Base-by-base conservation (phyloP, 2,888 invertebrate species). In the Tenthredo distinguenda region DNA sequence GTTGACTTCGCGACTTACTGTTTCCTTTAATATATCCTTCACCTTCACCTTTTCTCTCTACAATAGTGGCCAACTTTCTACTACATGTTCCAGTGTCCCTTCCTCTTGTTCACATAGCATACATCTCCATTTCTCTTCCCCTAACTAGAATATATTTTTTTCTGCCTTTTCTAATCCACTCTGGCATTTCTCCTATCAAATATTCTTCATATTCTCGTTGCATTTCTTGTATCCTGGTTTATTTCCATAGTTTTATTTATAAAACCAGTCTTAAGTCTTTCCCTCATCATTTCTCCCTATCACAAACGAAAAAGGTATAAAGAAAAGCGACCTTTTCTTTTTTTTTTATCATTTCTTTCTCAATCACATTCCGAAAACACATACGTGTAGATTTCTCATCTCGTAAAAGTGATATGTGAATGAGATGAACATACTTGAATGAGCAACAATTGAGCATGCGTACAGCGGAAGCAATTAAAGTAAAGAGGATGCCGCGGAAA, bases 1-100 rank as follows among this genome's bases (percentile, higher is more conserved):
- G 55, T n/a, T 55, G 55, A n/a, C 55, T n/a, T 55, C 55, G n/a
- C n/a, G 55, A 55, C 55, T 55, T 55, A 55, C 55, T 55, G n/a
- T 55, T 55, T n/a, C n/a, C 55, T 55, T n/a, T 55, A n/a, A 50
- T 50, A 50, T 55, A n/a, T 55, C 55, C 55, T 55, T 55, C n/a
- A 55, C 55, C 55, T 55, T 55, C n/a, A 55, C 55, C 55, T 55
- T 55, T 55, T 9, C n/a, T 55, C 55, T 55, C 7, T 55, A 55
- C 55, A 55, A 55, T 55, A n/a, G n/a, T 2, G 7, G 55, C n/a
- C 55, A 55, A 55, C 55, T 55, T 55, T 55, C 55, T 55, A 55
- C 55, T n/a, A n/a, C 55, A 55, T 55, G 55, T 50, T 50, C 6
- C 50, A 50, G 18, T n/a, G 50, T 55, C n/a, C 55, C 55, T 18